Conservation (phyloP, 2,113 vertebrate species). For the Osmerus eperlanus region DNA sequence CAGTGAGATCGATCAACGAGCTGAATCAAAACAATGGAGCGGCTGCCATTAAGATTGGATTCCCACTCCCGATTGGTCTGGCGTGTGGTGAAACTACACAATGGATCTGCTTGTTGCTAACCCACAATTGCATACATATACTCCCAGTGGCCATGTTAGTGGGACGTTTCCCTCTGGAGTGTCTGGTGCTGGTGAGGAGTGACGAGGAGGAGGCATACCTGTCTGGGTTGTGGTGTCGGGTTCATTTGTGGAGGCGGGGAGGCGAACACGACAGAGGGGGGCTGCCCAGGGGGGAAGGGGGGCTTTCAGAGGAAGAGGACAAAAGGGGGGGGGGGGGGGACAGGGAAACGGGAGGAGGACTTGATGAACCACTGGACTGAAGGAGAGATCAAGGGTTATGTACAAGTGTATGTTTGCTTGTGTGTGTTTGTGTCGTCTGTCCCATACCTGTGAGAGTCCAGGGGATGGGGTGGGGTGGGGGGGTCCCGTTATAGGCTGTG, state of each 20-base stretch:
- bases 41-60: too few relatives aligned
- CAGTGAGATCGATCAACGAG: too few relatives aligned
- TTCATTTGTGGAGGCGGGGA: conserved; percentile 94
- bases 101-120: too few relatives aligned
- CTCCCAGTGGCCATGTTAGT: neutral
- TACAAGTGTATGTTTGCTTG: neutral
- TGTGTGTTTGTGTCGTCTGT: neutral
- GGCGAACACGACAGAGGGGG: conserved; percentile 89
- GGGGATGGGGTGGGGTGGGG: conserved; percentile 88
- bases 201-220: conserved; percentile 72
- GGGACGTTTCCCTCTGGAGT: neutral
- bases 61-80: too few relatives aligned
- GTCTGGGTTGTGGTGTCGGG: conserved; percentile 89
- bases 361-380: neutral
- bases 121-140: too few relatives aligned
- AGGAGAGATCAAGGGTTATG: neutral
- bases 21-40: too few relatives aligned
- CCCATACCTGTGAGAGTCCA: conserved; percentile 89
- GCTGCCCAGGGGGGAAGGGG: conserved; percentile 85
- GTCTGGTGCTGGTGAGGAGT: neutral
- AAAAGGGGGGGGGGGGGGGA: neutral
- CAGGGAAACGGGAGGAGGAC: neutral
- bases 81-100: neutral
- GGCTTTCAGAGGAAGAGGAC: conserved; percentile 68
- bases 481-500: conserved; percentile 94